Percentiles rank a stretch among this genome's conserved stretches.
phyloP scores from a whole-genome alignment of 2,888 invertebrate species.

The Pherbina coryleti region DNA sequence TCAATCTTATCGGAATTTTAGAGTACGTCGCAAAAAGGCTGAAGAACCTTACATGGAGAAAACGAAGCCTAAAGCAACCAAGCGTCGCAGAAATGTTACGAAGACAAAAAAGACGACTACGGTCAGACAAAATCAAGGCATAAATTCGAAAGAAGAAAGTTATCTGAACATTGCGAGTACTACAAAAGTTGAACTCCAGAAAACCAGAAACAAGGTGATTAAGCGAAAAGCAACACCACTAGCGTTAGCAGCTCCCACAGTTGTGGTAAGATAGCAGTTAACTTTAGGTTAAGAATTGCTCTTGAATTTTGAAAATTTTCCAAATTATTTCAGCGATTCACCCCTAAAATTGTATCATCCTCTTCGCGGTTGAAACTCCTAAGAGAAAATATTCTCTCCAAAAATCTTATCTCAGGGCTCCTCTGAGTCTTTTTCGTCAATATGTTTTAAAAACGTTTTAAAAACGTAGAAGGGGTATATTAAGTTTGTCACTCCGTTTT shows the following conservation, averaged over 20 bases:
- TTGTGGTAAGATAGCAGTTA: background rate
- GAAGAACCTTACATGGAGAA: background rate
- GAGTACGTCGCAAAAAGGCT: background rate
- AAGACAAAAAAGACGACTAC: background rate
- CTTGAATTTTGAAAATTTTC: background rate
- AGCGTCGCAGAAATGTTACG: background rate
- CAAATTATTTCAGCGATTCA: too few species aligned
- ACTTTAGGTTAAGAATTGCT: background rate
- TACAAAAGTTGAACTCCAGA: background rate
- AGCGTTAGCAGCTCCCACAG: background rate
- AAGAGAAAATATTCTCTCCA: too few species aligned
- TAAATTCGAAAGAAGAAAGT: background rate
- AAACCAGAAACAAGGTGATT: background rate
- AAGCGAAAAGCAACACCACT: background rate
- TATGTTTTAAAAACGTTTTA: too few species aligned
- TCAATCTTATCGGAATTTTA: conserved; percentile 45
- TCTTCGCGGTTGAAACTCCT: too few species aligned
- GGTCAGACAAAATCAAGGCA: background rate
- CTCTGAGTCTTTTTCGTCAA: too few species aligned
- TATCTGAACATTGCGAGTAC: background rate
- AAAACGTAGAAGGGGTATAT: too few species aligned
- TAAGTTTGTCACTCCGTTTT: too few species aligned
- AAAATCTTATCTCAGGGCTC: too few species aligned
- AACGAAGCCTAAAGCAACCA: background rate
- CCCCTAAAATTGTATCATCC: too few species aligned